Base-by-base conservation (phyloP, 2,888 invertebrate species). In the Melipona beecheii region DNA sequence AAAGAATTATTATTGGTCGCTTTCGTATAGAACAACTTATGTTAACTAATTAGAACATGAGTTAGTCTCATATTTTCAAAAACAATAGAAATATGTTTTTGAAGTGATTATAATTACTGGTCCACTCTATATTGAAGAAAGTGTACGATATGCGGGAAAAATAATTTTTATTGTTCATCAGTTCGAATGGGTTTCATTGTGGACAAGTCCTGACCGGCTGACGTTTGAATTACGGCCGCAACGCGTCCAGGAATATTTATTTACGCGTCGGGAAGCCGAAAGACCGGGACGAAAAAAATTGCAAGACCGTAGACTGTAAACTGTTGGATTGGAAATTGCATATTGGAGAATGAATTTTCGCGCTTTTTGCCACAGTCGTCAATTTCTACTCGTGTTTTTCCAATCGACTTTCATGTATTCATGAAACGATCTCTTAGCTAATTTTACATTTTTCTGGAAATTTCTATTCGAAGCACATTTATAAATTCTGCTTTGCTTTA, bases 101-200 rank as follows among this genome's bases (percentile, higher is more conserved):
- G 43, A 9, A 43, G 43, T 43, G 43, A 43, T 43, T 43, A 43
- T 52, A 52, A 1, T 19, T 21, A 52, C 21, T 52, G 52, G 21
- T 52, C 52, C 52, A 17, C 9, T 52, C 21, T 56, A 17, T 66
- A 52, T 24, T 64, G 17, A 19, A 6, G n/a, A n/a, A 24, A 13
- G 19, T 52, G 24, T 27, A 24, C 43, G 52, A 36, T 36, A 24
- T 56, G n/a, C 65, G 66, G 27, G 24, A 24, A 66, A 72, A 81
- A 81, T 81, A 66, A 81, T 78, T 81, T 72, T 71, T 50, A 76
- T 27, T 54, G 76, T 81, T 72, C 68, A 49, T 56, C 71, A 31
- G 68, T 17, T 36, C n/a, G 77, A 66, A 72, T 77, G 72, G 54
- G 72, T 72, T 81, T 71, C 68, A 72, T 78, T 72, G 77, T 72